These are phyloP conservation scores for Oegoconia quadripuncta DNA, from an alignment of 2,888 invertebrate genomes.

Conservation along the genomic window DNA sequence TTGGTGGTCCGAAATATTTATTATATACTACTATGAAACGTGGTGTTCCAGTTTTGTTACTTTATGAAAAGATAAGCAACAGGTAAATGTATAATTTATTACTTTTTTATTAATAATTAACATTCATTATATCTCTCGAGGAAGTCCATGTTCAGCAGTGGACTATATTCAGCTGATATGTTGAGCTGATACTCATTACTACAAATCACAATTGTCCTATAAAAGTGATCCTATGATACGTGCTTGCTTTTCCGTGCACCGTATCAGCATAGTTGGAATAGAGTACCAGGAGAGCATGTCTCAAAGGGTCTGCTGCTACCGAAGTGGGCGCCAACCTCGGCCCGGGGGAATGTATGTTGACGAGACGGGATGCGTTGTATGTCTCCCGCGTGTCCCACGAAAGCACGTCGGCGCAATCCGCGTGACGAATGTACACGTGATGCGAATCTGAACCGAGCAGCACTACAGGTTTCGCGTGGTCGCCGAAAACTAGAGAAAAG, in stretches of 20 bases:
- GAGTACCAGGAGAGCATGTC: conserved; percentile 74
- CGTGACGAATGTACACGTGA: conserved; percentile 70
- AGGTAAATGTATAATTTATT: too few relatives aligned
- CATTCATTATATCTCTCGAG: too few relatives aligned
- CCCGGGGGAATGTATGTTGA: conserved; percentile 72
- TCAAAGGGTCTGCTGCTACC: conserved; percentile 72
- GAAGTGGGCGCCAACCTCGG: conserved; percentile 75
- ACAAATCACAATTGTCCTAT: conserved; percentile 27
- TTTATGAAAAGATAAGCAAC: too few relatives aligned
- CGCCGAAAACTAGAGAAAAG: conserved; percentile 46
- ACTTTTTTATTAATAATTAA: too few relatives aligned
- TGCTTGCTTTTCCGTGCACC: conserved; percentile 60
- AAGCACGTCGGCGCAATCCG: conserved; percentile 76
- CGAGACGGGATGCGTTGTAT: conserved; percentile 62
- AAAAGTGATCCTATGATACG: conserved; percentile 54
- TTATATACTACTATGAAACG: too few relatives aligned
- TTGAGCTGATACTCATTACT: not conserved
- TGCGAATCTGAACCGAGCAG: conserved; percentile 46
- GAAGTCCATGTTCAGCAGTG: too few relatives aligned
- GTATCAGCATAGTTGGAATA: conserved; percentile 82
- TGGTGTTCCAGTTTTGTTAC: too few relatives aligned
- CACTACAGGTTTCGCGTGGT: conserved; percentile 41
- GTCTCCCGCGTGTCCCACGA: conserved; percentile 75
- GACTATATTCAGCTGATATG: too few relatives aligned
- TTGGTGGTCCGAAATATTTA: too few relatives aligned